Base-by-base conservation (phyloP, 2,888 invertebrate genomes). In the Pantelozetes paolii region DNA sequence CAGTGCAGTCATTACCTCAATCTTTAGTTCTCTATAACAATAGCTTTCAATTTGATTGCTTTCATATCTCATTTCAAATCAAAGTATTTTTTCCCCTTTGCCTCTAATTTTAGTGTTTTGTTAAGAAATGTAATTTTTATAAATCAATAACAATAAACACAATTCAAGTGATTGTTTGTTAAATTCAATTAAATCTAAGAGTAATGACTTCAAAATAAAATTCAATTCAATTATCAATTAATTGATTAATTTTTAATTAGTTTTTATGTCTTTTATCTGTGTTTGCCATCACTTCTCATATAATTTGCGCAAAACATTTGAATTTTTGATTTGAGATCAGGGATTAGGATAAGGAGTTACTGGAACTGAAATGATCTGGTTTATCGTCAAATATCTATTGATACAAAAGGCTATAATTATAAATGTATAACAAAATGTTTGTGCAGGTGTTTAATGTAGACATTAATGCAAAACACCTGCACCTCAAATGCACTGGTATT, bases 391-490 rank as follows among this genome's bases (percentile, higher is more conserved):
- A 36, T 36, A 9, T 36, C 36, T 9, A n/a, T n/a, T n/a, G n/a
- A n/a, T n/a, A n/a, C n/a, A n/a, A n/a, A n/a, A n/a, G n/a, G n/a
- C n/a, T n/a, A 11, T 8, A 36, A 36, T 36, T 5, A 8, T 5
- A 11, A 8, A 5, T 36, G 6, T 36, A 36, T 36, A 36, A 36
- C 36, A 11, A 8, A 11, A 36, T 36, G 36, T 36, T 36, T 36
- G 13, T 45, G 54, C 54, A 54, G 54, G 54, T 54, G 54, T 54
- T 54, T 50, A 2, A 26, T 23, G 2, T 11, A 11, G 2, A 20
- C 54, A n/a, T 1, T 54, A 26, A 54, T 54, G 54, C 54, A 26
- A 54, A 54, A 26, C 54, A 54, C 54, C 54, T 54, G 54, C 54
- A 54, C 54, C 15, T 9, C 1, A n/a, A 3, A 45, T 45, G 13